phyloP scores from a whole-genome alignment of 2,888 invertebrate species.

The Anthophora plumipes region DNA sequence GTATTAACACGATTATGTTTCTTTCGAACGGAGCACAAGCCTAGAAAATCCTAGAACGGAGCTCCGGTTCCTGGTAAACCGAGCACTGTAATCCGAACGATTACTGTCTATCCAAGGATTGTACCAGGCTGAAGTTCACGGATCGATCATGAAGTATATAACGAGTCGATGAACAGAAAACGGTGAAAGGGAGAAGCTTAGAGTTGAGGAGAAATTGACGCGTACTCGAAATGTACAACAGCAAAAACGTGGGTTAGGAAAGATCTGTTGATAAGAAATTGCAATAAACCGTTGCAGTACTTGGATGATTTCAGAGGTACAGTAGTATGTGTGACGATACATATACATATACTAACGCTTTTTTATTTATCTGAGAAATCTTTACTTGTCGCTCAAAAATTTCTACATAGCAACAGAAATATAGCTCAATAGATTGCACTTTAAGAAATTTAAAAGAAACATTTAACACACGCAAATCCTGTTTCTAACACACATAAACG shows the following conservation, averaged over 20 bases:
- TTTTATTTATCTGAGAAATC: no score
- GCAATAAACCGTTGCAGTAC: neutral
- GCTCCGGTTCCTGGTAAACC: constrained; percentile 42
- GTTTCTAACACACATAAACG: no score
- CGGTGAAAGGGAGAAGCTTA: constrained; percentile 46
- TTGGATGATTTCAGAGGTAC: neutral
- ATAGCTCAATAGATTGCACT: no score
- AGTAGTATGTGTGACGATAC: neutral
- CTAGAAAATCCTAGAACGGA: constrained; percentile 23
- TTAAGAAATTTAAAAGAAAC: no score
- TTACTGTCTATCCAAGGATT: constrained; percentile 32
- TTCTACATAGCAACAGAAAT: no score
- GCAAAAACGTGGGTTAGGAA: neutral
- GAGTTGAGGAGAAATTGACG: constrained; percentile 33
- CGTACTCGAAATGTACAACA: constrained; percentile 1
- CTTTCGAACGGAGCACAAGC: constrained; percentile 14
- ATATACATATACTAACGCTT: no score
- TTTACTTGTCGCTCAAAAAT: no score
- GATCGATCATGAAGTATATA: constrained; percentile 8
- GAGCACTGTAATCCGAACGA: constrained; percentile 52
- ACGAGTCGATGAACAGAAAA: neutral
- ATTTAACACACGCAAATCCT: no score
- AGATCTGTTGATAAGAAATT: constrained; percentile 5
- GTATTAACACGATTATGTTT: constrained; percentile 49
- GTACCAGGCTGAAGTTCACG: neutral